Base-by-base conservation (phyloP, 2,797 vertebrate species). In the Botia kubotai region DNA sequence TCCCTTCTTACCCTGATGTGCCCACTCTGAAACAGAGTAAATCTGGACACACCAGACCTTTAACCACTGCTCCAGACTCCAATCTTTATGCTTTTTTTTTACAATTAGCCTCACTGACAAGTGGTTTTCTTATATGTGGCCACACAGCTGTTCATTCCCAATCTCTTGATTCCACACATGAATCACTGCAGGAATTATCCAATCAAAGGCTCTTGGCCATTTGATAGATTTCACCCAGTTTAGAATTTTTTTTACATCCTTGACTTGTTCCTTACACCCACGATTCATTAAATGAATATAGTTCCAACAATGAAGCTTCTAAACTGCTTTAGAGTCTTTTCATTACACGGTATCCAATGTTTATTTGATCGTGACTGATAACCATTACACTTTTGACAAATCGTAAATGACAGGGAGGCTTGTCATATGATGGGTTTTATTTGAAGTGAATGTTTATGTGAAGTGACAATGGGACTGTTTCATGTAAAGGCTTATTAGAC, bases 351-450 rank as follows among this genome's bases (percentile, higher is more conserved):
- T 7, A 72, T 21, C 36, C 33, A 6, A 21, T 67, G 70, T 73
- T 67, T 74, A 58, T 73, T 67, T 73, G 52, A 57, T 79, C 17
- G 1, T 72, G 11, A 63, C 43, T 29, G n/a, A 10, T 16, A 66
- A 29, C 7, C 1, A 2, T 4, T 21, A 8, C 53, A 23, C 39
- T 36, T 71, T 79, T 60, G 66, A 69, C 23, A 2, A 1, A 2
- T 33, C 2, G 7, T 70, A 70, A 77, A 70, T 39, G 11, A 50
- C 66, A 16, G 66, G 36, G 39, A 69, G 23, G 16, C 6, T 19
- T 33, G 17, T 70, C 13, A 33, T 16, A 58, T 58, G 36, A 77
- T 36, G 39, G 39, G 21, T 50, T 69, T 26, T 26, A 26, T 26
- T 26, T 26, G 23, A 26, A 26, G 23, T 26, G 23, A 26, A 26